Conservation (phyloP, 2,797 vertebrate species). For the Chaetophractus vellerosus region DNA sequence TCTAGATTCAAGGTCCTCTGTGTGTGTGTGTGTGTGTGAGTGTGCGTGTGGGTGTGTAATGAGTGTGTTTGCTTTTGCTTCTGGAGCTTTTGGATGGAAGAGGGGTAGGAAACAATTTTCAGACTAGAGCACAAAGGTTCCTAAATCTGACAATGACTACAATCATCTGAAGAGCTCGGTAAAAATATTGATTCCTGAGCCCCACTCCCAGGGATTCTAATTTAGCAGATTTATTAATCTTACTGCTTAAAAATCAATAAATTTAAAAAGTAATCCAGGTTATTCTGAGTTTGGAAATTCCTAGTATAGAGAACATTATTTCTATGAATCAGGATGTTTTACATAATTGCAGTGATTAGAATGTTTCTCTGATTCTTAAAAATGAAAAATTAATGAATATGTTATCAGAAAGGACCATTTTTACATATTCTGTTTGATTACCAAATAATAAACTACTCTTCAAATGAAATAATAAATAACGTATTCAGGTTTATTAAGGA, state of each 20-base stretch:
- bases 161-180: background rate
- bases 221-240: background rate
- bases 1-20: background rate
- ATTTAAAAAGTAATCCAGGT: background rate
- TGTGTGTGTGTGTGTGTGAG: background rate
- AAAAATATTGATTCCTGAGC: background rate
- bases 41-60: background rate
- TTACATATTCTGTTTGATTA: conserved; percentile 37
- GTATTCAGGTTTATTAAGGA: background rate
- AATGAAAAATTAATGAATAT: conserved; percentile 57
- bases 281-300: conserved; percentile 6
- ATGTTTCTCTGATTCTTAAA: conserved; percentile 54
- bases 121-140: background rate
- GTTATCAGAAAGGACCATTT: conserved; percentile 38
- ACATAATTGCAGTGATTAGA: conserved; percentile 20
- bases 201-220: background rate
- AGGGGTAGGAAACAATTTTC: background rate
- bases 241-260: background rate
- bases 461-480: conserved; percentile 14
- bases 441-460: conserved; percentile 33
- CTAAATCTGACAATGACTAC: conserved; percentile 32
- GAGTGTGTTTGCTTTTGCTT: background rate
- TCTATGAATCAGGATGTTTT: conserved; percentile 62
- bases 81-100: background rate
- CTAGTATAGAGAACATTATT: background rate